These are phyloP conservation scores for Caenorhabditis parvicauda DNA, from an alignment of 2,888 invertebrate genomes.

Conservation along the genomic window DNA sequence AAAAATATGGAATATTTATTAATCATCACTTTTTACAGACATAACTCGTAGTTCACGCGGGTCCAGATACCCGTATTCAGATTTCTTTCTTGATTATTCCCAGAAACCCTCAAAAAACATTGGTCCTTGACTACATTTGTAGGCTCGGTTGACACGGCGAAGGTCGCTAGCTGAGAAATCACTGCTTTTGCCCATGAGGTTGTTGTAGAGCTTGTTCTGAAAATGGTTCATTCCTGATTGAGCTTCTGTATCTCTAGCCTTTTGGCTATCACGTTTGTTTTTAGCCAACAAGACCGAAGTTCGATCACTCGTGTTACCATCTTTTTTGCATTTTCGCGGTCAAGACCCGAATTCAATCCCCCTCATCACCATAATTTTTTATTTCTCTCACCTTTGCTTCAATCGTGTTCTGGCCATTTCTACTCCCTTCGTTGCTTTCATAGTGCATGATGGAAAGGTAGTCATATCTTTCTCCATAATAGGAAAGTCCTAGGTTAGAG, in stretches of 20 bases:
- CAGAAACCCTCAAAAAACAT: neutral
- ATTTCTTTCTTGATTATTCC: no score
- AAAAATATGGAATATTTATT: no score
- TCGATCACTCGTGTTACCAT: no score
- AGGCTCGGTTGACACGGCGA: constrained; percentile 56
- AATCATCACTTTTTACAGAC: no score
- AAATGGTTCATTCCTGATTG: neutral
- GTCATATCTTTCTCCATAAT: constrained; percentile 59
- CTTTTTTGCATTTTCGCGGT: neutral
- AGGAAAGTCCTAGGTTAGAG: constrained; percentile 52
- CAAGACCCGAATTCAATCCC: neutral
- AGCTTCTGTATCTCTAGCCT: no score
- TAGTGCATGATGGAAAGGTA: constrained; percentile 61
- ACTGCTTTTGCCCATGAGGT: constrained; percentile 55
- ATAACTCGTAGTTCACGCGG: no score
- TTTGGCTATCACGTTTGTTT: no score
- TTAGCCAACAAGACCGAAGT: no score
- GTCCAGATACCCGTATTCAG: no score
- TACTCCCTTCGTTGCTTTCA: constrained; percentile 47
- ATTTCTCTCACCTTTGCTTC: constrained; percentile 47
- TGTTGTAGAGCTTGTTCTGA: constrained; percentile 43
- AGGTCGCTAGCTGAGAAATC: constrained; percentile 58
- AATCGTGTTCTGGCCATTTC: constrained; percentile 59
- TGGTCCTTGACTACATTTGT: constrained; percentile 37
- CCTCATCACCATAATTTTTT: neutral